A percentile compares a stretch with the other conserved stretches of the same genome.
These are phyloP conservation scores for Belonocnema kinseyi DNA, from an alignment of 1,140 invertebrate genomes.

Conservation along the genomic window DNA sequence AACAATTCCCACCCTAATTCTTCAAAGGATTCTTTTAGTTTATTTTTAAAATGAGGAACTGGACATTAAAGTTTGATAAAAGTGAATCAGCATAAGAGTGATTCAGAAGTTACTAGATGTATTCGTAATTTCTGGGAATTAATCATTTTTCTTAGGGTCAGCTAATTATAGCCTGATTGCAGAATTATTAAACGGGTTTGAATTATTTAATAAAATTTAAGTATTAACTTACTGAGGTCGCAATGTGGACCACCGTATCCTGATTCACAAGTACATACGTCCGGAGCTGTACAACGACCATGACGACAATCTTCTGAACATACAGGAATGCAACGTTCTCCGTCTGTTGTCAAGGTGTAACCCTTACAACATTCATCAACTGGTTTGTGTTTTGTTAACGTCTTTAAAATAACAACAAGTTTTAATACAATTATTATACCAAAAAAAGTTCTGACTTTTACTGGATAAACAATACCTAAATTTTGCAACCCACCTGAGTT, in stretches of 20 bases:
- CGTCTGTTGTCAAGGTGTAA: constrained; percentile 80
- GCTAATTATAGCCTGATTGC: constrained; percentile 26
- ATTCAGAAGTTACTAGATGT: constrained; percentile 5
- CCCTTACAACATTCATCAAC: constrained; percentile 91
- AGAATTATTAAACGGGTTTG: background rate
- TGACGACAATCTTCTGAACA: constrained; percentile 89
- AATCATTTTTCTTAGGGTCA: background rate
- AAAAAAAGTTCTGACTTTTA: background rate
- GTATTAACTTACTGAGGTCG: constrained; percentile 85
- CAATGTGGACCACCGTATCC: constrained; percentile 93
- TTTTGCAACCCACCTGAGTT: constrained; percentile 74
- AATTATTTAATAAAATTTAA: background rate
- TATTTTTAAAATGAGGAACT: too few species aligned
- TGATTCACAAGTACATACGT: constrained; percentile 89
- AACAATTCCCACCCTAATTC: too few species aligned
- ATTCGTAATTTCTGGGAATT: background rate
- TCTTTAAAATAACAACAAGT: constrained; percentile 70
- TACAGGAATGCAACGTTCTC: constrained; percentile 84
- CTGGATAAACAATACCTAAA: background rate
- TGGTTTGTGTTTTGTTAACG: constrained; percentile 82
- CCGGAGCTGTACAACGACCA: constrained; percentile 89
- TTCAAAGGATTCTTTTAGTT: background rate
- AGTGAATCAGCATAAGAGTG: background rate
- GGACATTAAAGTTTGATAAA: background rate
- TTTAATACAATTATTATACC: background rate